Percentiles rank a stretch among this genome's conserved stretches.
Conservation (phyloP, 2,888 invertebrate genomes). For the Urechis unicinctus region DNA sequence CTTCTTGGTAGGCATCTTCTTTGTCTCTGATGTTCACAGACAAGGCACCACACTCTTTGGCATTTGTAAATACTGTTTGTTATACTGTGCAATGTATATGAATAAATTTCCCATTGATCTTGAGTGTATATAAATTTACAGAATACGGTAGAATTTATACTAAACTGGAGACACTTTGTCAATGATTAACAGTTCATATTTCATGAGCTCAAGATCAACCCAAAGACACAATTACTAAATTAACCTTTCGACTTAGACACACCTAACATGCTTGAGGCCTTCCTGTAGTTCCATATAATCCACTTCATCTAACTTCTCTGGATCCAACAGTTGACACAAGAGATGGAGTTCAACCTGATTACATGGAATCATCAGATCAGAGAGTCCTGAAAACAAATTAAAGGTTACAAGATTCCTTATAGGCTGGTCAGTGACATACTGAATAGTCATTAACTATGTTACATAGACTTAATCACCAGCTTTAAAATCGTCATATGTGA, state of each 20-base stretch:
- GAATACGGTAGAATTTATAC: too few relatives aligned
- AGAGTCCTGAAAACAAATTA: slow-evolving; percentile 28
- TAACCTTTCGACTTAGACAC: neutral
- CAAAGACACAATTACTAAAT: slow-evolving; percentile 12
- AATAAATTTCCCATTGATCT: too few relatives aligned
- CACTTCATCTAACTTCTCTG: slow-evolving; percentile 37
- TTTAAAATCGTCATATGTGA: slow-evolving; percentile 43
- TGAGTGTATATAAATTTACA: too few relatives aligned
- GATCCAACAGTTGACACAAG: slow-evolving; percentile 36
- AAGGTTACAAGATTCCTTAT: neutral
- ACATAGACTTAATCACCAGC: slow-evolving; percentile 35
- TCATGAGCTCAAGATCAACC: too few relatives aligned
- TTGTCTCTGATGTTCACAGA: too few relatives aligned
- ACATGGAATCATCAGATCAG: slow-evolving; percentile 35
- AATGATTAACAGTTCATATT: too few relatives aligned
- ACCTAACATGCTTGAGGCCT: slow-evolving; percentile 23
- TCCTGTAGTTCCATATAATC: slow-evolving; percentile 36
- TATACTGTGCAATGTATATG: too few relatives aligned
- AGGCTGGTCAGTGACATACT: too few relatives aligned
- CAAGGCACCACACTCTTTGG: too few relatives aligned
- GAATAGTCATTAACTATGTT: too few relatives aligned
- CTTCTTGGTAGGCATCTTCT: slow-evolving; percentile 25
- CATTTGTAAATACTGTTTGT: too few relatives aligned
- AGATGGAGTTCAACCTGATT: slow-evolving; percentile 39
- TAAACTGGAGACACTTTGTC: too few relatives aligned